Evolutionary conservation across 2,888 invertebrate species (phyloP), one percentile per base, ranked within the genome.

Genomic region (Amphimallon solstitiale): DNA sequence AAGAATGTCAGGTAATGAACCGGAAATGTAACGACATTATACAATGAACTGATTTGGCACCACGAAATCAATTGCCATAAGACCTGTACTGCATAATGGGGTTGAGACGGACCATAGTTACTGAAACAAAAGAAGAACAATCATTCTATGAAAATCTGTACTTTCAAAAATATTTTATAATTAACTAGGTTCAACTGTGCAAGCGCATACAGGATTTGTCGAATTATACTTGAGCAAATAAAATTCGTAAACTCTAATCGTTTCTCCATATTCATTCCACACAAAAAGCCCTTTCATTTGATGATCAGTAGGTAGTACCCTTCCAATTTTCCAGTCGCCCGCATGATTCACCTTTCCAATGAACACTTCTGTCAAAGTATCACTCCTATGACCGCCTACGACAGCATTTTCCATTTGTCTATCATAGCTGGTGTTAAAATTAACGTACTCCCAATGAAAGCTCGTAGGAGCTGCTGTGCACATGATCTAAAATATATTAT

Each of bases 141-240:
- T n/a, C n/a, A n/a, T n/a, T n/a, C n/a, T n/a, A n/a, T n/a, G n/a
- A n/a, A n/a, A n/a, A n/a, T n/a, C n/a, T n/a, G n/a, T n/a, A n/a
- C n/a, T 29, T 29, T 29, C 9, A 29, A 29, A 5, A 29, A 29
- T 1, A 29, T 29, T 29, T 29, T n/a, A 29, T 9, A 29, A 7
- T 29, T 29, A 29, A 5, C 9, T 29, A 29, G 29, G 7, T 9
- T 29, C 29, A 29, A 29, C 29, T 29, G 9, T 29, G 5, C 29
- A 29, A 29, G 29, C 7, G 9, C 29, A 29, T 7, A 9, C 1
- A 29, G 29, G 29, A 29, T 29, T 14, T 1, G 37, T 52, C 4
- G 37, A 2, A 38, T 52, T 52, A 37, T 38, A 52, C 14, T 52
- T 52, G n/a, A 52, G n/a, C 17, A 52, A 10, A 29, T 52, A n/a